A percentile compares a stretch with the other conserved stretches of the same genome.
phyloP scores from a whole-genome alignment of 92 coral and sea anemone genomes.

The Galaxea fascicularis region DNA sequence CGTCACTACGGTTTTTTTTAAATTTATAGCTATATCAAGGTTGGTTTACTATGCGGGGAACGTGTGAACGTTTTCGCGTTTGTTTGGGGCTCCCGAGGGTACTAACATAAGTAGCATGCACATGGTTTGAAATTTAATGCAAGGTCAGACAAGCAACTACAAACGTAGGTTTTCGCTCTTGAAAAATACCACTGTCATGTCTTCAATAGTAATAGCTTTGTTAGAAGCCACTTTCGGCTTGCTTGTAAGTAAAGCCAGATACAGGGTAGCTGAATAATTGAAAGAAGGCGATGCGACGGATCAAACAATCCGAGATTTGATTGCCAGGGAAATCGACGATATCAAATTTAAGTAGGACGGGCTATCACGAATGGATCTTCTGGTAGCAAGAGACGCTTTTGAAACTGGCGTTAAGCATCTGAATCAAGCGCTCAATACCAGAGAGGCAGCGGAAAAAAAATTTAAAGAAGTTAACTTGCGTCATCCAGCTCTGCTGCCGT shows the following conservation, averaged over 20 bases:
- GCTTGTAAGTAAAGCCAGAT: not conserved
- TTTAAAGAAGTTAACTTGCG: not conserved
- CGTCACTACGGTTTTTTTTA: no score
- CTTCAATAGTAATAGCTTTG: not conserved
- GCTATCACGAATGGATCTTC: constrained; percentile 6
- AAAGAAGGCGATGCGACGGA: constrained; percentile 6
- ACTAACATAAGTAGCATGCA: no score
- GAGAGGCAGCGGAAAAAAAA: not conserved
- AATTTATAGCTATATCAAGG: no score
- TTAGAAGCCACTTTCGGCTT: not conserved
- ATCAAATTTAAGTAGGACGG: not conserved
- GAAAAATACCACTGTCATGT: no score
- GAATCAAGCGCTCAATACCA: not conserved
- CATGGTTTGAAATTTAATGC: no score
- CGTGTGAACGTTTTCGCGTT: no score
- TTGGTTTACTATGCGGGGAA: no score
- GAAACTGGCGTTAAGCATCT: not conserved
- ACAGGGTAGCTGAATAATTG: not conserved
- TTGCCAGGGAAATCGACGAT: not conserved
- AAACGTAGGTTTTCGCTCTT: no score
- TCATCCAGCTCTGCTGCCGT: not conserved
- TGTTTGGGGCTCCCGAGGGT: no score
- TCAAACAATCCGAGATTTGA: not conserved
- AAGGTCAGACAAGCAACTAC: no score
- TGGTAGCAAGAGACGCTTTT: constrained; percentile 7